Conservation (phyloP, 2,797 vertebrate species). For the Helicolenus hilgendorfi region DNA sequence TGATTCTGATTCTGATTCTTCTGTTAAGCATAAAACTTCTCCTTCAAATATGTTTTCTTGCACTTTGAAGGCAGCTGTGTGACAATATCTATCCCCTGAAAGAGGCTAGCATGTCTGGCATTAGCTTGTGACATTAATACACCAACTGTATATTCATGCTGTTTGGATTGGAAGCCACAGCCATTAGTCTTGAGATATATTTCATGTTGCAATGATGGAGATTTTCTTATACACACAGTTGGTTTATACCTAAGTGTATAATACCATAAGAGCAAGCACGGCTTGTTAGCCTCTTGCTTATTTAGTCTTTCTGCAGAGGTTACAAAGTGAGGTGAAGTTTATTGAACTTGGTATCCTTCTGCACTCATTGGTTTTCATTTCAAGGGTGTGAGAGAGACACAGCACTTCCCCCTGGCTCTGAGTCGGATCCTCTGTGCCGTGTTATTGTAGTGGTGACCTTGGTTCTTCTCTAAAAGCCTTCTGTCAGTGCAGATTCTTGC, state of each 20-base stretch:
- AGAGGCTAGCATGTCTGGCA: not conserved
- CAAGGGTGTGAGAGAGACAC: conserved; percentile 64
- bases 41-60: not conserved
- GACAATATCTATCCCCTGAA: conserved; percentile 7
- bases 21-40: not conserved
- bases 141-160: not conserved
- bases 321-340: conserved; percentile 62
- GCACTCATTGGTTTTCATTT: conserved; percentile 71
- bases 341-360: conserved; percentile 71
- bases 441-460: conserved; percentile 80
- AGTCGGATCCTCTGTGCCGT: conserved; percentile 65
- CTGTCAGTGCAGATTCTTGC: conserved; percentile 76
- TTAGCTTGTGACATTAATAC: conserved; percentile 11
- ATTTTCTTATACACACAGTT: conserved; percentile 9
- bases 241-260: conserved; percentile 33
- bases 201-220: not conserved
- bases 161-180: conserved; percentile 9
- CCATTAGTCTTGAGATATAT: conserved; percentile 5
- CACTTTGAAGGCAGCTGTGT: conserved; percentile 13
- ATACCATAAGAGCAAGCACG: not conserved
- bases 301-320: conserved; percentile 50
- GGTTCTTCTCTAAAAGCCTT: conserved; percentile 77
- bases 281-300: conserved; percentile 15
- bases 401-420: conserved; percentile 61
- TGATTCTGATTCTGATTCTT: no score